Conservation (phyloP, 2,888 invertebrate genomes). For the Chorisops tibialis region DNA sequence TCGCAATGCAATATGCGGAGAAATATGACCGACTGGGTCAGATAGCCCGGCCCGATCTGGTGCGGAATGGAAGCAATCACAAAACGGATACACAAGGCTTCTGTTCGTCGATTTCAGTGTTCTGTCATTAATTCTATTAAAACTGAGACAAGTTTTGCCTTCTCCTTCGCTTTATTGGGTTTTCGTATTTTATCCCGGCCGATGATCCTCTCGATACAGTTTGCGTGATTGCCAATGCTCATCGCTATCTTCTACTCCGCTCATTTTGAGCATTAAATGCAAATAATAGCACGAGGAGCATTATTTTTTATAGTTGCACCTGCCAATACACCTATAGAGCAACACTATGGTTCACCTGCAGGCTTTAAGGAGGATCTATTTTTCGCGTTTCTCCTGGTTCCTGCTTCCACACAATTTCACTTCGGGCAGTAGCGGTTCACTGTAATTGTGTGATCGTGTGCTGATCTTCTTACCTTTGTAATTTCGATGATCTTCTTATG, state of each 20-base stretch:
- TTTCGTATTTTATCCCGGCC: neutral
- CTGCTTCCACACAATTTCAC: neutral
- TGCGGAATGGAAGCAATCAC: neutral
- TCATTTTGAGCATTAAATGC: no score
- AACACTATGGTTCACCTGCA: neutral
- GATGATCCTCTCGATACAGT: conserved; percentile 3
- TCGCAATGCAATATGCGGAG: conserved; percentile 20
- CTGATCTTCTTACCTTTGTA: neutral
- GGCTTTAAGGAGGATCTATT: neutral
- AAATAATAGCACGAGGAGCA: no score
- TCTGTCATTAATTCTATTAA: no score
- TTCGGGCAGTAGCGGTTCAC: conserved; percentile 10
- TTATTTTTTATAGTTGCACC: neutral
- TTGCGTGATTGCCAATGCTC: conserved; percentile 23
- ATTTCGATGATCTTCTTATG: neutral
- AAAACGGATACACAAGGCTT: neutral
- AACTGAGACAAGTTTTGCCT: no score
- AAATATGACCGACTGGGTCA: no score
- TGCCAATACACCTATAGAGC: conserved; percentile 6
- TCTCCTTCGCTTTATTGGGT: no score
- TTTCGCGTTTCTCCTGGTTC: conserved; percentile 1
- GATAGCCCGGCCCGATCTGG: no score
- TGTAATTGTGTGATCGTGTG: conserved; percentile 20
- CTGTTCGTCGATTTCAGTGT: neutral
- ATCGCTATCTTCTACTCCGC: no score